phyloP scores from a whole-genome alignment of 1,140 invertebrate genomes.

The Armadillidium nasatum region DNA sequence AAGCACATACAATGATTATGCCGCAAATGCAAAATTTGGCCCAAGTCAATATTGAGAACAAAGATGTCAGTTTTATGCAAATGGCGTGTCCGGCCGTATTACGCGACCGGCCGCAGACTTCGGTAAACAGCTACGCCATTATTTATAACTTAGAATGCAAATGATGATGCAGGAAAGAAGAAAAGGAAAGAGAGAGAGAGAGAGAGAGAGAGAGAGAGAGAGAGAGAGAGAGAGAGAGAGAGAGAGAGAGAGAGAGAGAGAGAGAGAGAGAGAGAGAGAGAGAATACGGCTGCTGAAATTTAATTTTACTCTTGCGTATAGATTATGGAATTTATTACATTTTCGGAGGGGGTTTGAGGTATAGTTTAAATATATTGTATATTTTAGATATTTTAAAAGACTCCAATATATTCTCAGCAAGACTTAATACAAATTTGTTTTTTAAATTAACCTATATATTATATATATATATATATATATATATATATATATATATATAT shows the following conservation, averaged over 20 bases:
- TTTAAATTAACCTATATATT: neutral
- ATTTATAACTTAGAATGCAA: constrained; percentile 1
- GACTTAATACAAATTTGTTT: neutral
- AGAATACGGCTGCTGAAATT: neutral
- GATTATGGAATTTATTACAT: neutral
- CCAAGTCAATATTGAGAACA: neutral
- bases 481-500: neutral
- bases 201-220: no score
- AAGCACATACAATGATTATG: neutral
- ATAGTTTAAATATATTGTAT: neutral
- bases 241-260: no score
- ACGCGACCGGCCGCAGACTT: constrained; percentile 1
- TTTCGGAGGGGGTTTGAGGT: neutral
- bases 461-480: neutral
- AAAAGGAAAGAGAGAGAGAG: neutral
- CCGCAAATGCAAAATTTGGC: neutral
- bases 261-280: no score
- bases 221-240: no score
- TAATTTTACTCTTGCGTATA: neutral
- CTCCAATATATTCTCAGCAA: no score
- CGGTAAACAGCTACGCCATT: neutral
- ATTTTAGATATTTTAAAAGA: no score
- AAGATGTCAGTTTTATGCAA: constrained; percentile 4
- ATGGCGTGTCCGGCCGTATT: neutral
- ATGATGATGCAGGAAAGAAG: neutral